Percentiles rank a stretch among this genome's conserved stretches.
These are phyloP conservation scores for Myotis planiceps DNA, from an alignment of 2,797 vertebrate species.

Conservation along the genomic window DNA sequence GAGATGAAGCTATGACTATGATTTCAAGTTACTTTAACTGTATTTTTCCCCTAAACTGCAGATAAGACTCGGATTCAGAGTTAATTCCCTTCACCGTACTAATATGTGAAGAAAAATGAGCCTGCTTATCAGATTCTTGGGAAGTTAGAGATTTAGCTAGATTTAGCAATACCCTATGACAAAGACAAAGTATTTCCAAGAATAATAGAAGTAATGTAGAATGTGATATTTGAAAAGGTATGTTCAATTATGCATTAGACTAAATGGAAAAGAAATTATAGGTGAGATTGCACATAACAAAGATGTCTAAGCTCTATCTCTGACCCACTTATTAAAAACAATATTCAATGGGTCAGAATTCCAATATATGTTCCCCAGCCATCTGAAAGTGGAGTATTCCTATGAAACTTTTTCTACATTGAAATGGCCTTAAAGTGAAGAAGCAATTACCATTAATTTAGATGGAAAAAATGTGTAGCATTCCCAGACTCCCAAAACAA, in stretches of 20 bases:
- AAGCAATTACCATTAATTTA: background rate
- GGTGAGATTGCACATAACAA: conserved; percentile 22
- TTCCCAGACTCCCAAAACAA: background rate
- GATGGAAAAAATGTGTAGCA: background rate
- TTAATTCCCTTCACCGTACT: conserved; percentile 12
- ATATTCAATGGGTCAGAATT: conserved; percentile 11
- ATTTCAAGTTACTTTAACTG: conserved; percentile 1
- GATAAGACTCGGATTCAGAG: conserved; percentile 31
- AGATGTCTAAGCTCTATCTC: background rate
- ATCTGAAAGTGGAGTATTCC: background rate
- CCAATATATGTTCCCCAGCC: background rate
- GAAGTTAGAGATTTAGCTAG: conserved; percentile 55
- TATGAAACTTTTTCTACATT: background rate
- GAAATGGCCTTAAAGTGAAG: background rate
- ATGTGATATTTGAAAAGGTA: conserved; percentile 10
- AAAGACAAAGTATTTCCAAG: conserved; percentile 48
- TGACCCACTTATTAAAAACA: background rate
- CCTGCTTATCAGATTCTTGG: conserved; percentile 33
- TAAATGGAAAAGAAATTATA: conserved; percentile 55
- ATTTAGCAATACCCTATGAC: conserved; percentile 19
- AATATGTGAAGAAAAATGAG: conserved; percentile 55
- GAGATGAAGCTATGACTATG: background rate
- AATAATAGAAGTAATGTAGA: conserved; percentile 27
- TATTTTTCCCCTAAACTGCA: background rate
- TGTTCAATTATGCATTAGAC: conserved; percentile 49